Evolutionary conservation across 2,113 vertebrate genomes (phyloP), one percentile per base, ranked within the genome.

Genomic region (Datnioides undecimradiatus): DNA sequence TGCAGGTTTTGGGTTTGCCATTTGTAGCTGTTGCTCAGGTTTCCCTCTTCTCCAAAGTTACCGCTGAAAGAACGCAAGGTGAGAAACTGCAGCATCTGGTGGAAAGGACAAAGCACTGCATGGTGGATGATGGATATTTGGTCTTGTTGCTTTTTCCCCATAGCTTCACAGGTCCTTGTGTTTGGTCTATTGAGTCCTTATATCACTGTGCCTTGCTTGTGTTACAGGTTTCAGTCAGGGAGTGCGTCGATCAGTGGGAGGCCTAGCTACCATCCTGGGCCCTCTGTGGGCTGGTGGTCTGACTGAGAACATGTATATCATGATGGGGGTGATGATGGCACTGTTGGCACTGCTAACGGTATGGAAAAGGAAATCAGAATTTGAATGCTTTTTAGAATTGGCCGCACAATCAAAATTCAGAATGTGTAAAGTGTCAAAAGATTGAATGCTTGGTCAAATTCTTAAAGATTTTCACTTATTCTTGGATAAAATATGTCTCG

Each of bases 31-130:
- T 96, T 11, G 93, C 96, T 21, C 96, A 96, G 80, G 93, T 96
- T 52, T 96, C 96, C 11, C 95, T 96, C 25, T 96, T 96, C 78
- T 96, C 96, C 41, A 96, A 96, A 93, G 87, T 96, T 33, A 96
- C 96, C 1, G 84, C 95, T 10, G 94, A 95, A 86, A 95, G 86
- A 82, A 96, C 95, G 1, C 96, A 96, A 90, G 96, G 96, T 96
- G 77, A 93, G 92, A 58, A 78, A 80, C 23, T 2, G 23, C 76
- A 29, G 21, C 74, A 52, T 55, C 73, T 76, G 29, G 48, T 83
- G 79, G 75, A 67, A 5, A 34, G 7, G 17, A 27, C 1, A 1
- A 49, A 16, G 4, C 17, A 33, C 33, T 80, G 21, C 67, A 41
- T 11, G 27, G 17, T 66, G 6, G 19, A 10, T 46, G 10, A 5